Evolutionary conservation across 2,797 vertebrate species (phyloP).

Genomic region (Etheostoma perlongum): DNA sequence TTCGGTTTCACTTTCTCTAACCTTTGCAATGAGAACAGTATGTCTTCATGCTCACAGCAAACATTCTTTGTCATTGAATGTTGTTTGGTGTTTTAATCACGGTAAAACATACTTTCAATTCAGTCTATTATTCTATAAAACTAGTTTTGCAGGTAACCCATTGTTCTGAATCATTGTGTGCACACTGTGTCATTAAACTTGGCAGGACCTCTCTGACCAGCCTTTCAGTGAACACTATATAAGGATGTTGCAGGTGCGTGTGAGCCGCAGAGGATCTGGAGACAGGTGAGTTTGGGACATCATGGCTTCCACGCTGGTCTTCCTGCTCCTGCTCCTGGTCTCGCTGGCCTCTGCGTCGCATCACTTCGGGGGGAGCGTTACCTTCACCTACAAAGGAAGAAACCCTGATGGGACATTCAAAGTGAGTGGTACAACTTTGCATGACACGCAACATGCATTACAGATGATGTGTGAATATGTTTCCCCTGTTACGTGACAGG

Average conservation of each 20-base stretch:
- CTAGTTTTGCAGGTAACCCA: constrained; percentile 30
- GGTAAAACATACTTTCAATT: background rate
- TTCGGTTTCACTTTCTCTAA: too few species aligned
- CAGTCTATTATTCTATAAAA: background rate
- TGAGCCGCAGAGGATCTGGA: background rate
- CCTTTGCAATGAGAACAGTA: background rate
- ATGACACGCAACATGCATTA: background rate
- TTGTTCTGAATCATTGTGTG: background rate
- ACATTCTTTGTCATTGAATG: background rate
- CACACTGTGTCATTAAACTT: background rate
- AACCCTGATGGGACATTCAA: constrained; percentile 46
- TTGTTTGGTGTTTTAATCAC: background rate
- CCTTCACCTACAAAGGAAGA: constrained; percentile 40
- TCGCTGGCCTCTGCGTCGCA: constrained; percentile 52
- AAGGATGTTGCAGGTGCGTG: constrained; percentile 36
- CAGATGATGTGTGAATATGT: background rate
- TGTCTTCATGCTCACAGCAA: too few species aligned
- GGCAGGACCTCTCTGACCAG: background rate
- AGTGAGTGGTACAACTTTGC: constrained; percentile 33
- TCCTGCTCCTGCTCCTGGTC: constrained; percentile 59
- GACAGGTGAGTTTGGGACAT: background rate
- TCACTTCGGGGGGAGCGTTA: constrained; percentile 7
- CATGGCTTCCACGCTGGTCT: constrained; percentile 44
- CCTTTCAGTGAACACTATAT: background rate
- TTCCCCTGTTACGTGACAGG: background rate